These are phyloP conservation scores for Cisticola juncidis DNA, from an alignment of 2,113 vertebrate genomes.

Conservation along the genomic window DNA sequence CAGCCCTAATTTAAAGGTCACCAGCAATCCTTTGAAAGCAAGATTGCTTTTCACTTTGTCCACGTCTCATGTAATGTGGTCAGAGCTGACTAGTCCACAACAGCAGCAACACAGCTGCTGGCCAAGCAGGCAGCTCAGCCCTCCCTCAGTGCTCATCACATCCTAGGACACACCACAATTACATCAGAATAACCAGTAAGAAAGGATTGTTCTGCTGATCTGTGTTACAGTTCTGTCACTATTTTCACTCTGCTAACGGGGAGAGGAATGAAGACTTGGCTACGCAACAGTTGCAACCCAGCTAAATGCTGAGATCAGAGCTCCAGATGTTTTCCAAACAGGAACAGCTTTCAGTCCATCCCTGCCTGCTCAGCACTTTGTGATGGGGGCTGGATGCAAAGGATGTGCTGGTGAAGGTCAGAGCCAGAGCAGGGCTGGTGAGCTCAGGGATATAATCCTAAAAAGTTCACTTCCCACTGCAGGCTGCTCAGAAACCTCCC, in stretches of 20 bases:
- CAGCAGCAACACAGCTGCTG: not conserved
- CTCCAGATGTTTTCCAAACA: not conserved
- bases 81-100: not conserved
- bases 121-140: not conserved
- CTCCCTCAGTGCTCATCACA: not conserved
- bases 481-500: not conserved
- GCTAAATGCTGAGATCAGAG: not conserved
- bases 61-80: not conserved
- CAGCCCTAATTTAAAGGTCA: constrained; percentile 55
- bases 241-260: not conserved
- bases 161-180: not conserved
- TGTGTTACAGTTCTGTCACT: not conserved
- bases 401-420: not conserved
- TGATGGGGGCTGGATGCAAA: not conserved
- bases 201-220: not conserved
- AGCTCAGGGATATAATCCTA: not conserved
- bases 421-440: not conserved
- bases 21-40: constrained; percentile 1
- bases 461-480: not conserved
- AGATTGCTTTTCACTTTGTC: not conserved
- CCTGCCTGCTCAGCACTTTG: not conserved
- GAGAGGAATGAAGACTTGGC: not conserved
- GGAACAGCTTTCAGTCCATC: accelerated
- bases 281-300: accelerated
- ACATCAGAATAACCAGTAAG: accelerated